Percentiles rank a stretch among this genome's conserved stretches.
Conservation (phyloP, 2,113 vertebrate species). For the Nothoprocta pentlandii region DNA sequence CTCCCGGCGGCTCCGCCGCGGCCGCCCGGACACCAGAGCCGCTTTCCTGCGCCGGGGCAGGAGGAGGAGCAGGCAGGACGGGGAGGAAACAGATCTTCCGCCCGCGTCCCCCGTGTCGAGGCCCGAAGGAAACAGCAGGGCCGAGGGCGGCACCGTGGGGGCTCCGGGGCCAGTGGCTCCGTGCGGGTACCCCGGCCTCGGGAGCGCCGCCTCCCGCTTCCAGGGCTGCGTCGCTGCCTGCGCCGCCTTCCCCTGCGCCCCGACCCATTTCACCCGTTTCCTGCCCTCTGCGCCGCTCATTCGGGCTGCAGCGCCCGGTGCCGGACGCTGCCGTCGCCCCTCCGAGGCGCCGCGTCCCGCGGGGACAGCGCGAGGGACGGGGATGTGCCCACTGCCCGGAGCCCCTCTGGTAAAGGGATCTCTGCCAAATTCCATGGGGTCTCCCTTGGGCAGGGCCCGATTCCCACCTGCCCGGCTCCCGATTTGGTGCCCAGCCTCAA, state of each 20-base stretch:
- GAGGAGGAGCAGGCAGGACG: background rate
- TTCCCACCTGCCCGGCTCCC: background rate
- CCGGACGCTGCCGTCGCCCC: background rate
- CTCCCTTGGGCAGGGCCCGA: background rate
- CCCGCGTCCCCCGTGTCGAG: background rate
- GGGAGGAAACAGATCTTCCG: conserved; percentile 67
- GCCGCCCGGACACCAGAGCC: background rate
- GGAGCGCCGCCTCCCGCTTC: background rate
- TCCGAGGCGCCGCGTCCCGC: background rate
- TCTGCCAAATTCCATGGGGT: background rate
- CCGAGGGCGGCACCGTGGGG: background rate
- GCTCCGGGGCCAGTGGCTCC: background rate
- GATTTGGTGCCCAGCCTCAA: background rate
- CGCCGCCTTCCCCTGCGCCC: background rate
- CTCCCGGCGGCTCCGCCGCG: background rate
- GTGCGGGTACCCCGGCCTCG: background rate
- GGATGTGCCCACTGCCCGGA: background rate
- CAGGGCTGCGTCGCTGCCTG: background rate
- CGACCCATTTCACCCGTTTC: background rate
- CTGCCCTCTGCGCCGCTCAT: background rate
- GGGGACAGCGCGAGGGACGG: background rate
- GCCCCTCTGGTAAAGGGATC: background rate
- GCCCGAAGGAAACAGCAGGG: conserved; percentile 51
- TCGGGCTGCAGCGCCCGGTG: background rate
- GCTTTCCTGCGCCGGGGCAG: conserved; percentile 24